phyloP scores from a whole-genome alignment of 2,113 vertebrate species.

The Astur gentilis region DNA sequence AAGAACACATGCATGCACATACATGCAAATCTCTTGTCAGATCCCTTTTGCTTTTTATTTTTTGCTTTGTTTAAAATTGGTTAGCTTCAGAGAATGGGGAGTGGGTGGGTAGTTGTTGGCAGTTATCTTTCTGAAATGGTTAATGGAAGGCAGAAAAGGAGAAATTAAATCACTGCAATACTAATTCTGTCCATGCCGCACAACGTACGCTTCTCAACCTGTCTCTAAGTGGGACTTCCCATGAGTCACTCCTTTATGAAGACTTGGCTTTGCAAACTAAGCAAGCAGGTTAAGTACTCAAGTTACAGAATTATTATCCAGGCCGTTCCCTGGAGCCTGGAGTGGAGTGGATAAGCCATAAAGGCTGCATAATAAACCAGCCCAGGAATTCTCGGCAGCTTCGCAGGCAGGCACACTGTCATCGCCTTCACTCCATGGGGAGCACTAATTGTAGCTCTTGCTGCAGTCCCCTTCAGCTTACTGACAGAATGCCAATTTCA shows the following conservation, averaged over 20 bases:
- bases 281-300: neutral
- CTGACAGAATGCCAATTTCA: constrained; percentile 27
- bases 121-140: neutral
- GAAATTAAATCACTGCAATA: accelerated
- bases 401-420: neutral
- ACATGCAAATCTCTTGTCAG: neutral
- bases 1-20: neutral
- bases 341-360: neutral
- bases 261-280: neutral
- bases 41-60: neutral
- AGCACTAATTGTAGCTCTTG: neutral
- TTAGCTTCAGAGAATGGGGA: neutral
- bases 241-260: neutral
- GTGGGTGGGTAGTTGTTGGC: no score
- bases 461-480: neutral
- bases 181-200: accelerated
- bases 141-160: neutral
- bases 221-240: neutral
- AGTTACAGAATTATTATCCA: neutral
- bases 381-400: neutral
- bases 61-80: neutral
- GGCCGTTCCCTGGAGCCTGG: neutral
- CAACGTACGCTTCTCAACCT: neutral
- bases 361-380: neutral
- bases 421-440: neutral